Percentiles rank a stretch among this genome's conserved stretches.
phyloP scores from a whole-genome alignment of 2,113 vertebrate species.

The Corythornis vintsioides region DNA sequence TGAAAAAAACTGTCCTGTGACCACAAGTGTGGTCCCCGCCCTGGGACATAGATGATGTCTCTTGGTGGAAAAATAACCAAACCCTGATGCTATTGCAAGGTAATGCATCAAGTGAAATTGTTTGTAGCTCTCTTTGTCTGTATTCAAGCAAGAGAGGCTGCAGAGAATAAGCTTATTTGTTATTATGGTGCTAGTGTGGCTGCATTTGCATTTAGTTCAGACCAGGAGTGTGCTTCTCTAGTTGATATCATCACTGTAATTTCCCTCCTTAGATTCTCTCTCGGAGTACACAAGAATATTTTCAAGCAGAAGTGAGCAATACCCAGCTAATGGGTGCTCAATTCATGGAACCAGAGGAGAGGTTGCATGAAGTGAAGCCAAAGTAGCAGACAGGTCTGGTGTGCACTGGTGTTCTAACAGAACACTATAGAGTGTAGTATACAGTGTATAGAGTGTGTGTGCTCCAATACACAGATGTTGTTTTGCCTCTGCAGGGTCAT shows the following conservation, averaged over 20 bases:
- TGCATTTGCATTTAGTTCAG: not conserved
- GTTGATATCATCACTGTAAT: not conserved
- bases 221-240: not conserved
- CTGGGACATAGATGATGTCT: not conserved
- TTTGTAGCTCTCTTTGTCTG: not conserved
- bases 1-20: not conserved
- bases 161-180: not conserved
- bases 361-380: not conserved
- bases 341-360: not conserved
- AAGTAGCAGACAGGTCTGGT: not conserved
- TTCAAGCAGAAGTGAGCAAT: not conserved
- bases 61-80: not conserved
- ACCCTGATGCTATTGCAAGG: not conserved
- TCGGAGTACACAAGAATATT: not conserved
- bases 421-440: too few relatives aligned
- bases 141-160: not conserved
- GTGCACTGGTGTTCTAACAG: too few relatives aligned
- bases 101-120: not conserved
- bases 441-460: not conserved
- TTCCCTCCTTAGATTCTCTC: rapidly evolving
- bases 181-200: not conserved
- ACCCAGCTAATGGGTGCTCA: rapidly evolving
- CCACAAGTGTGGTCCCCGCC: not conserved
- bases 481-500: not conserved
- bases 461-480: rapidly evolving